phyloP scores from a whole-genome alignment of 1,140 invertebrate species.

The Drosophila kikkawai region DNA sequence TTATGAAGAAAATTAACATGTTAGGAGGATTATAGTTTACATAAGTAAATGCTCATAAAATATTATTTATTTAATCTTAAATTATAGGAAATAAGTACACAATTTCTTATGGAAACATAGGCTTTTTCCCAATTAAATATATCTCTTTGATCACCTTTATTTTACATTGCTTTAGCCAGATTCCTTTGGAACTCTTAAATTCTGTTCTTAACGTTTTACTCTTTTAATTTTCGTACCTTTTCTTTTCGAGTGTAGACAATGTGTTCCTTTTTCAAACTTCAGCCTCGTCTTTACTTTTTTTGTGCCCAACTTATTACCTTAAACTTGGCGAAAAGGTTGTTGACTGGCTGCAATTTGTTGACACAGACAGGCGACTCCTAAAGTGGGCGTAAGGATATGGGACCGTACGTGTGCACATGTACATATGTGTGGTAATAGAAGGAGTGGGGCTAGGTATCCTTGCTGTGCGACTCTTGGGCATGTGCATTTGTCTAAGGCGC shows the following conservation, averaged over 20 bases:
- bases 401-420: conserved; percentile 1
- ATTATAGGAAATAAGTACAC: too few relatives aligned
- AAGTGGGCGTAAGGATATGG: conserved; percentile 38
- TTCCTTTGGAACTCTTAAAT: not conserved
- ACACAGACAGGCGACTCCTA: conserved; percentile 60
- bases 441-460: conserved; percentile 54
- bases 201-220: not conserved
- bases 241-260: conserved; percentile 53
- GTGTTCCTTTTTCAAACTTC: conserved; percentile 52
- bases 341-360: conserved; percentile 77
- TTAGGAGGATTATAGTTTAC: too few relatives aligned
- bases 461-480: conserved; percentile 70
- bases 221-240: conserved; percentile 38
- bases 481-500: conserved; percentile 53
- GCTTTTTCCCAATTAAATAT: not conserved
- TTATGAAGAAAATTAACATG: not conserved
- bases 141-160: not conserved
- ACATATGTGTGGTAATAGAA: not conserved
- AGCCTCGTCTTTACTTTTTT: conserved; percentile 29
- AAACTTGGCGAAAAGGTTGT: conserved; percentile 79
- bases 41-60: too few relatives aligned
- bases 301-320: conserved; percentile 72
- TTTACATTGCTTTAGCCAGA: not conserved
- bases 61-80: too few relatives aligned
- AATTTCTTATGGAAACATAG: not conserved